These are phyloP conservation scores for Dendrolimus kikuchii DNA, from an alignment of 1,140 invertebrate genomes.

Conservation along the genomic window DNA sequence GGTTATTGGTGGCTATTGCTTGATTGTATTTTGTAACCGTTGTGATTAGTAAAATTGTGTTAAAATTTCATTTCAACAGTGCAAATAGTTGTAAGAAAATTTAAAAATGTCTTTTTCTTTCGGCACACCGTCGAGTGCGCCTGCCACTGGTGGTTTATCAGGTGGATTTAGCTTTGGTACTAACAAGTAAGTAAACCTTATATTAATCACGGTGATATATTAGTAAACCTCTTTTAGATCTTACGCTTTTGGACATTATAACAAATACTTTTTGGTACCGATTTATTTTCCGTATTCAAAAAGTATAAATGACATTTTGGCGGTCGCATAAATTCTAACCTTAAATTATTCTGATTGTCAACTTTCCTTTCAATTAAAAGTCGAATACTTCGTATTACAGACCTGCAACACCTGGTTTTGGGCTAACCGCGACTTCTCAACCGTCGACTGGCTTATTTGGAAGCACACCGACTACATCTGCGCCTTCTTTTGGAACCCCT, in stretches of 20 bases:
- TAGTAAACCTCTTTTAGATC: too few species aligned
- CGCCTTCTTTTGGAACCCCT: conserved; percentile 35
- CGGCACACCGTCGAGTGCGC: conserved; percentile 57
- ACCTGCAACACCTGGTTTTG: conserved; percentile 51
- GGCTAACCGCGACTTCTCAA: conserved; percentile 46
- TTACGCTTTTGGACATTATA: too few species aligned
- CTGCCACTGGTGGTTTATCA: conserved; percentile 41
- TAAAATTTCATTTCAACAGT: not conserved
- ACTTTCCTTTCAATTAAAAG: not conserved
- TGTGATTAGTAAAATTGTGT: not conserved
- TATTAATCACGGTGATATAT: not conserved
- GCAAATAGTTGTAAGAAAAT: not conserved
- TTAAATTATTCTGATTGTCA: not conserved
- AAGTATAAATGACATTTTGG: too few species aligned
- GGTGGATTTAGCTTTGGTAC: conserved; percentile 60
- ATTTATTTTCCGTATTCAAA: too few species aligned
- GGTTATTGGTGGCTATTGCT: too few species aligned
- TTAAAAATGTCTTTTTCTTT: conserved; percentile 56
- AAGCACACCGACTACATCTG: conserved; percentile 33
- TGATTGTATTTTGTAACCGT: too few species aligned
- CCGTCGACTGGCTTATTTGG: conserved; percentile 49
- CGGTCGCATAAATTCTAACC: not conserved
- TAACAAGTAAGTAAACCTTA: conserved; percentile 49
- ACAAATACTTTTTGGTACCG: too few species aligned
- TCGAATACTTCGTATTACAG: conserved; percentile 22